phyloP scores from a whole-genome alignment of 2,888 invertebrate genomes.

The Octonoba sinensis region DNA sequence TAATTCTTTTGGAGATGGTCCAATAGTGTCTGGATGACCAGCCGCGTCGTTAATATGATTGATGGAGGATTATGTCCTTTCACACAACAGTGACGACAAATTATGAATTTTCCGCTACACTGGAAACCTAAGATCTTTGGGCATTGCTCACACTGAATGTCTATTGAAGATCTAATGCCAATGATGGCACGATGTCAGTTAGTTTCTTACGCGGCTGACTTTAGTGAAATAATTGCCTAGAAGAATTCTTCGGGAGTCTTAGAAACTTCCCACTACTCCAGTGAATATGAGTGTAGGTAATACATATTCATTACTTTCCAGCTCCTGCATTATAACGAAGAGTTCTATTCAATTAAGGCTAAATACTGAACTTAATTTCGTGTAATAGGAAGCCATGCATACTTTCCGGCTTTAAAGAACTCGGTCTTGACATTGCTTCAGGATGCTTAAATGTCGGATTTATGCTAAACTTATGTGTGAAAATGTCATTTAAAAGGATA shows the following conservation, averaged over 20 bases:
- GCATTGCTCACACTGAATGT: constrained; percentile 36
- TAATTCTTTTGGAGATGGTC: constrained; percentile 46
- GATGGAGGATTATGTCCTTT: constrained; percentile 58
- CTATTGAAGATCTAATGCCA: constrained; percentile 47
- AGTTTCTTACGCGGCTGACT: constrained; percentile 39
- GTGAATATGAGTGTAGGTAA: too few species aligned
- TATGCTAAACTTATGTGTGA: too few species aligned
- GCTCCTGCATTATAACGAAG: too few species aligned
- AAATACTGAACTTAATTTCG: too few species aligned
- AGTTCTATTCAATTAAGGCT: too few species aligned
- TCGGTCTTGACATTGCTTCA: too few species aligned
- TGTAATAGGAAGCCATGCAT: too few species aligned
- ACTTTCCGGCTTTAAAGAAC: too few species aligned
- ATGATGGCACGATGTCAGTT: constrained; percentile 33
- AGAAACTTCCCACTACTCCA: too few species aligned
- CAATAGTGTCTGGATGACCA: constrained; percentile 55
- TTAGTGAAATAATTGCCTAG: constrained; percentile 41
- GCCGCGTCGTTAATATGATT: constrained; percentile 54
- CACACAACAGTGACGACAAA: constrained; percentile 60
- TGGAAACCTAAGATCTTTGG: constrained; percentile 36
- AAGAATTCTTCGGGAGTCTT: too few species aligned
- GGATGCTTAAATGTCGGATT: too few species aligned
- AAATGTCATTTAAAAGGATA: too few species aligned
- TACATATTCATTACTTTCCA: constrained; percentile 49
- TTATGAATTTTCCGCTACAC: constrained; percentile 57